Percentiles rank a stretch among this genome's conserved stretches.
Evolutionary conservation across 2,113 vertebrate genomes (phyloP).

Genomic region (Saccopteryx leptura): DNA sequence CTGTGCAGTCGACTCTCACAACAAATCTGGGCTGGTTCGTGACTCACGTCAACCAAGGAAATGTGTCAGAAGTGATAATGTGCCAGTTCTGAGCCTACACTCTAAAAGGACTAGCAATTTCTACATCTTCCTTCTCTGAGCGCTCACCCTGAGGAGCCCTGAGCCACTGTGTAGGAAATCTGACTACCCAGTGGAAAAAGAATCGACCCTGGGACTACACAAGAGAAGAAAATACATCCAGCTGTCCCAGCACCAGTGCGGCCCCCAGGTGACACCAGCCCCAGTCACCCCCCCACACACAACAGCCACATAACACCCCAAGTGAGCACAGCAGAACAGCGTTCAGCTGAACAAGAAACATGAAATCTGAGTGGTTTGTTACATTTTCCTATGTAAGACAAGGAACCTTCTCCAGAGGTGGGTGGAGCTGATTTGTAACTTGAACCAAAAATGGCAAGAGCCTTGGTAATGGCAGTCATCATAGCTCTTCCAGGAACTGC

Average conservation of each 20-base stretch:
- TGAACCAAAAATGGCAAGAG: not conserved
- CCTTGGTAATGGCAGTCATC: not conserved
- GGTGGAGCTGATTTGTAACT: not conserved
- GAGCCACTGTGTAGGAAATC: not conserved
- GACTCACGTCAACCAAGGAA: not conserved
- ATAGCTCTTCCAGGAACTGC: not conserved
- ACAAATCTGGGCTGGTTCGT: not conserved
- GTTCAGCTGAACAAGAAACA: not conserved
- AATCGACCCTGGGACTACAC: not conserved
- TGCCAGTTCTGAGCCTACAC: not conserved
- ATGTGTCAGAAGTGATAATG: not conserved
- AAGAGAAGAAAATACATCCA: too few species aligned
- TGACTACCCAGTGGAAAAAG: not conserved
- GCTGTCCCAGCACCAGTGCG: not conserved
- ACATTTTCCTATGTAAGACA: not conserved
- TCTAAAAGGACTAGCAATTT: not conserved
- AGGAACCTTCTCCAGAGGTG: not conserved
- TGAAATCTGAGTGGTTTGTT: not conserved
- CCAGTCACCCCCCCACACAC: not conserved
- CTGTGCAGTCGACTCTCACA: not conserved
- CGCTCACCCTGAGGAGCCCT: not conserved
- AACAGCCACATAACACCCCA: not conserved
- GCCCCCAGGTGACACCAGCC: not conserved
- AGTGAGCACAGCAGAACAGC: not conserved
- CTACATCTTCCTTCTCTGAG: not conserved